Evolutionary conservation across 1,140 invertebrate species (phyloP).

Genomic region (Brachionus paranguensis): DNA sequence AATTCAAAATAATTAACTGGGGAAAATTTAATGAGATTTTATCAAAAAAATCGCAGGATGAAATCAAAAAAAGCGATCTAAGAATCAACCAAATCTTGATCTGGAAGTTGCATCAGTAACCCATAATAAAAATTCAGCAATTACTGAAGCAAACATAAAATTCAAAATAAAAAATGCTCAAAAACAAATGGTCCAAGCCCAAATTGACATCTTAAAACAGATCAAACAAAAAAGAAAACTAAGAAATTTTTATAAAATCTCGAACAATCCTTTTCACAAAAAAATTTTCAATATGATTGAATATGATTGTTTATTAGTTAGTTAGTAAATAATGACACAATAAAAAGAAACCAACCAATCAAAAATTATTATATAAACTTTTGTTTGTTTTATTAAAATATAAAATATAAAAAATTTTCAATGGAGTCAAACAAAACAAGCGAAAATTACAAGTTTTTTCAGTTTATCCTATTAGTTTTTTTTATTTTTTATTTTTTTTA

Average conservation of each 20-base stretch:
- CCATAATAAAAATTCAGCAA: not conserved
- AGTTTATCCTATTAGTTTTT: too few species aligned
- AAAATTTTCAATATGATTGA: not conserved
- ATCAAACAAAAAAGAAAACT: not conserved
- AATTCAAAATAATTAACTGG: not conserved
- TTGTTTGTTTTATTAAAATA: too few species aligned
- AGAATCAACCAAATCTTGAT: not conserved
- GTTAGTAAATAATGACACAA: too few species aligned
- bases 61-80: not conserved
- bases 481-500: too few species aligned
- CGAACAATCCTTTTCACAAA: not conserved
- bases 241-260: not conserved
- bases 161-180: not conserved
- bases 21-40: not conserved
- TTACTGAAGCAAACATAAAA: not conserved
- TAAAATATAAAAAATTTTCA: too few species aligned
- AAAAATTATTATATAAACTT: too few species aligned
- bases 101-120: not conserved
- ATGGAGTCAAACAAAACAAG: too few species aligned
- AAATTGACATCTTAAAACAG: not conserved
- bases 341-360: not conserved
- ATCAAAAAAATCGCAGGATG: not conserved
- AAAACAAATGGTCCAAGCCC: not conserved
- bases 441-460: too few species aligned
- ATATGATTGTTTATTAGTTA: not conserved